Conservation (phyloP, 2,797 vertebrate genomes). For the Champsocephalus gunnari region DNA sequence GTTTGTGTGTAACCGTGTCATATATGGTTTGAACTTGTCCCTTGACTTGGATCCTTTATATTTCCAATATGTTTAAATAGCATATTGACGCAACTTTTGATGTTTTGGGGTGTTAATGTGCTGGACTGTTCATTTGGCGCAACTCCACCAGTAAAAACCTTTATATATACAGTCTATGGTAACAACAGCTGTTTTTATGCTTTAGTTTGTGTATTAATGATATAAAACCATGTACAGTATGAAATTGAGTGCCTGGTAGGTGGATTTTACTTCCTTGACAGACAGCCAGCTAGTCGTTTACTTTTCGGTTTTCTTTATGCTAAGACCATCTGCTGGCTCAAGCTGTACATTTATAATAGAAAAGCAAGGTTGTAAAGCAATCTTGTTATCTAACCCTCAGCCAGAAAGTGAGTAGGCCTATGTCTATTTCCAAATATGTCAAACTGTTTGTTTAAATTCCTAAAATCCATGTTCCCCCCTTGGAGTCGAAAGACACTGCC, state of each 20-base stretch:
- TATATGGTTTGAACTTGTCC: too few species aligned
- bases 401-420: not conserved
- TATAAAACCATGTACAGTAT: not conserved
- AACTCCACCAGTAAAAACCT: too few species aligned
- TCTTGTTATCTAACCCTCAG: not conserved
- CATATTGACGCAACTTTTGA: too few species aligned
- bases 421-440: slow-evolving; percentile 15
- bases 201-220: not conserved
- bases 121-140: too few species aligned
- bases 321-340: not conserved
- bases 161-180: too few species aligned
- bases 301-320: not conserved
- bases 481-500: not conserved
- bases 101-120: too few species aligned
- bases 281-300: not conserved
- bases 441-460: not conserved
- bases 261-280: not conserved
- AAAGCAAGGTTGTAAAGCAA: not conserved
- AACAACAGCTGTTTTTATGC: not conserved
- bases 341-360: too few species aligned
- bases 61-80: too few species aligned
- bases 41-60: too few species aligned
- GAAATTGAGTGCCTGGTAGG: not conserved
- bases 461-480: not conserved
- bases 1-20: too few species aligned